Conservation (phyloP, 1,140 invertebrate genomes). For the Drosophila pruinosa region DNA sequence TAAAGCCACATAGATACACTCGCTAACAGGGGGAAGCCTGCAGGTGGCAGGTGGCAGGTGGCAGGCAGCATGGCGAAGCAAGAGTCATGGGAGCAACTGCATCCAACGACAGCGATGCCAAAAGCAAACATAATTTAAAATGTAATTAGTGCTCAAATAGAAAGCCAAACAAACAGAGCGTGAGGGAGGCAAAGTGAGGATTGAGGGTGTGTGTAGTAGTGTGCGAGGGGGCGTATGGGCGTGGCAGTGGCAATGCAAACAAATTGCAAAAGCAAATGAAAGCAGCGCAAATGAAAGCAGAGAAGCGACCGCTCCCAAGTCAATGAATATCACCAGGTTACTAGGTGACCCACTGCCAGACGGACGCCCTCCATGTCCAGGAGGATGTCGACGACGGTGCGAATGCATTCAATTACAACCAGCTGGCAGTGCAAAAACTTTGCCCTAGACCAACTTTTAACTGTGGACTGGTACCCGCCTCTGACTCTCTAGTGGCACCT, state of each 20-base stretch:
- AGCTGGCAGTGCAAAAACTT: constrained; percentile 47
- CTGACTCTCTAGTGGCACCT: neutral
- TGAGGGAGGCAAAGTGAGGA: neutral
- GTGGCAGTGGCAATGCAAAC: constrained; percentile 55
- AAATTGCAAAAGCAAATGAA: constrained; percentile 58
- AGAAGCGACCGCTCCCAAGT: constrained; percentile 56
- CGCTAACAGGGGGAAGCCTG: neutral
- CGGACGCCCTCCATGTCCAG: constrained; percentile 3
- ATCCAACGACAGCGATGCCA: constrained; percentile 32
- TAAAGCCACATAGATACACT: constrained; percentile 31
- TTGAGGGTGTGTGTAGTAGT: neutral
- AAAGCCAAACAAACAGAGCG: constrained; percentile 74
- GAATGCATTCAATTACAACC: constrained; percentile 43
- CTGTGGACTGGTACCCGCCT: constrained; percentile 5
- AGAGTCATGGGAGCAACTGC: constrained; percentile 57
- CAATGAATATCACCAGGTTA: constrained; percentile 80
- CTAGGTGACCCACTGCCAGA: constrained; percentile 75
- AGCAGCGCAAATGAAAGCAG: constrained; percentile 18
- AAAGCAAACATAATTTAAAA: constrained; percentile 82
- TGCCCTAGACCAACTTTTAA: constrained; percentile 80
- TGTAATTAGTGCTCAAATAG: constrained; percentile 81
- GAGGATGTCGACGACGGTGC: neutral
- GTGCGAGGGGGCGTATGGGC: neutral
- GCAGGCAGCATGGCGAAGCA: constrained; percentile 38
- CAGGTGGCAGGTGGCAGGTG: constrained; percentile 45